Evolutionary conservation across 2,797 vertebrate species (phyloP).

Genomic region (Sebastes oblongus): DNA sequence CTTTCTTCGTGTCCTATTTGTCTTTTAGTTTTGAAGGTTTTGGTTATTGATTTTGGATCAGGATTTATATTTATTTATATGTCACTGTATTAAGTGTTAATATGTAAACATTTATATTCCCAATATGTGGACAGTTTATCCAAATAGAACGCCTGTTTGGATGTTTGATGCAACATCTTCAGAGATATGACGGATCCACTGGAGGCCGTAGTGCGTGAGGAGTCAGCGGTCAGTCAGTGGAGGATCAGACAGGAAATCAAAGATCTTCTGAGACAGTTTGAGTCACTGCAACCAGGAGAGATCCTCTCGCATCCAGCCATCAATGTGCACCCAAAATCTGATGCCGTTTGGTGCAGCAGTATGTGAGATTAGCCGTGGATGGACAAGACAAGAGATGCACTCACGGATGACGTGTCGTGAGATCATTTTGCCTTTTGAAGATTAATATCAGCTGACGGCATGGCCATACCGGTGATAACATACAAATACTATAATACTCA

Average conservation of each 20-base stretch:
- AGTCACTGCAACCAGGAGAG: no score
- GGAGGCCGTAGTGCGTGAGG: no score
- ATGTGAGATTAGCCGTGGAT: no score
- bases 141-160: neutral
- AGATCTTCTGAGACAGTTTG: no score
- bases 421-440: neutral
- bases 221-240: neutral
- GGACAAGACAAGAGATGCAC: no score
- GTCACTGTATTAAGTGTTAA: neutral
- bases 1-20: neutral
- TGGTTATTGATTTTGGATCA: neutral
- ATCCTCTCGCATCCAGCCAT: no score
- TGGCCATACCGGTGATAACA: neutral
- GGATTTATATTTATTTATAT: neutral
- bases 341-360: no score
- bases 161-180: neutral
- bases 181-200: neutral
- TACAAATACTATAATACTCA: no score
- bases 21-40: neutral
- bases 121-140: neutral
- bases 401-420: neutral
- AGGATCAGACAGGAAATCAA: no score
- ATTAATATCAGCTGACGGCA: neutral
- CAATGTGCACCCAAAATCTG: no score
- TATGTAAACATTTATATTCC: neutral